Evolutionary conservation across 2,888 invertebrate genomes (phyloP), one percentile per base, ranked within the genome.

Genomic region (Agrochola circellaris): DNA sequence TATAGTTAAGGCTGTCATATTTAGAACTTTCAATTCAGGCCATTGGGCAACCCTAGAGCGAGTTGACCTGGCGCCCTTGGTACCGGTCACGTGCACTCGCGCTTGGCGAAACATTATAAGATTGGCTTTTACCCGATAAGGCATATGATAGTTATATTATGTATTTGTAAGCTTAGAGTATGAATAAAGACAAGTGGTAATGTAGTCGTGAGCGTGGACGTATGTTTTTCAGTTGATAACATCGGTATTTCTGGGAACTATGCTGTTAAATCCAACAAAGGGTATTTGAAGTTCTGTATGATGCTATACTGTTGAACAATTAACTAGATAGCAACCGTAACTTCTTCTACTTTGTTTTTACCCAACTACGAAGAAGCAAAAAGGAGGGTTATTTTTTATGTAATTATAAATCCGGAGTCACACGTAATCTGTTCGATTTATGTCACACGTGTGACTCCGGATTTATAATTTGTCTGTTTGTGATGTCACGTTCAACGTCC

Each of bases 41-140:
- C 34, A 48, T 77, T 83, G 61, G 84, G 79, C 86, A 91, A 83
- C 90, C 90, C 91, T 86, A 84, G 60, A 1, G 38, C 62, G 38
- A 83, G 87, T 82, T 90, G 91, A 91, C 89, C 91, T 76, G 90
- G 69, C 85, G 90, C 89, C 91, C 91, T 91, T 90, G 90, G 79
- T 77, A 60, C 88, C 77, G 88, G 91, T 90, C 91, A 91, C 90
- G 90, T 86, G 78, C 81, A 38, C 72, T 77, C 70, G 73, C 74
- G 80, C 58, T 56, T 72, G 76, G 75, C 82, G 84, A 87, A 83
- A 87, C 79, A 82, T 83, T 72, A 82, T 84, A 85, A 90, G 83
- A 89, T 83, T 81, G 73, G 82, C 90, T 90, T 87, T 89, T 89
- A 87, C 88, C 72, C 77, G 75, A 81, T 70, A 75, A 75, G 79